Base-by-base conservation (phyloP, 2,888 invertebrate genomes). In the Zaprionus obscuricornis region DNA sequence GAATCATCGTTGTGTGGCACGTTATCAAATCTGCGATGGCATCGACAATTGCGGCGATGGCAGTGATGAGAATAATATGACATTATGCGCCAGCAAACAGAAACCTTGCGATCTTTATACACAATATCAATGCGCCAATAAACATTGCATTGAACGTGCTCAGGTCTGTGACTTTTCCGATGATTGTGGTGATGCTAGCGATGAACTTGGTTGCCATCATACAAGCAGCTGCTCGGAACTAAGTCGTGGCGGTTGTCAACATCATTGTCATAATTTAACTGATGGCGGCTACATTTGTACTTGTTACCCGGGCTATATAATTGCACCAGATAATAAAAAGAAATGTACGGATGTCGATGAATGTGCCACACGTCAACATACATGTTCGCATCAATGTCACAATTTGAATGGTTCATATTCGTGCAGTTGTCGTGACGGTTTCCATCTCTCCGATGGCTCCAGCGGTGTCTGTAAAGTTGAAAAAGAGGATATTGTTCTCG, bases 11-110 rank as follows among this genome's bases (percentile, higher is more conserved):
- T 97, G 97, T 83, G 96, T 97, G 54, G 94, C 96, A 0, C 92
- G 94, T 55, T 96, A 96, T 86, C 96, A 96, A 86, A 92, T 96
- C 5, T 98, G 98, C 89, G 98, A 98, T 90, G 95, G 96, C 20
- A 92, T 95, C 11, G 96, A 97, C 89, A 97, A 98, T 90, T 98
- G 98, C 90, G 96, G 96, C 26, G 98, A 98, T 89, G 97, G 97
- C 5, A 96, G 96, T 0, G 98, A 98, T 90, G 98, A 98, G 90
- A 97, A 97, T 90, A 97, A 97, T 90, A 95, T 97, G 93, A 97
- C 97, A 0, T 91, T 97, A 50, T 97, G 97, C 87, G 93, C 95
- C 1, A 92, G 93, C n/a, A 93, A 94, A 63, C 92, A 93, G 43
- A 93, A 94, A 73, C 94, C 95, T 0, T 96, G 96, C 89, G 95